A percentile compares a stretch with the other conserved stretches of the same genome.
phyloP scores from a whole-genome alignment of 2,888 invertebrate genomes.

The Mimumesa dahlbomi region DNA sequence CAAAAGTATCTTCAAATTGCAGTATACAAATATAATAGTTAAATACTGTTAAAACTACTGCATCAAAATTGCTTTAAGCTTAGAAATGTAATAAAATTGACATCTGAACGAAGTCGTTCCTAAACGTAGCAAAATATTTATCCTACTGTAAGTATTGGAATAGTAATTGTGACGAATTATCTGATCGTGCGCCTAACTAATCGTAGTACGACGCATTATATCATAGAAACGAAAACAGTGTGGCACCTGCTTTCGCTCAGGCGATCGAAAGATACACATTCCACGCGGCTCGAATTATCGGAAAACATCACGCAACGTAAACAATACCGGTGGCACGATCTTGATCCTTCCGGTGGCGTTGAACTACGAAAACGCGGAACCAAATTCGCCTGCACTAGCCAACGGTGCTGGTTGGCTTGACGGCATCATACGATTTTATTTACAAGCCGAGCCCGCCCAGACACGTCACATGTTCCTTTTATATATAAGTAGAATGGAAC shows the following conservation, averaged over 20 bases:
- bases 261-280: conserved; percentile 5
- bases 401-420: conserved; percentile 33
- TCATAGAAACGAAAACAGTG: neutral
- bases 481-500: conserved; percentile 59
- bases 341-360: neutral
- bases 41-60: too few relatives aligned
- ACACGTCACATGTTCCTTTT: conserved; percentile 28
- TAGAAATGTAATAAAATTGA: too few relatives aligned
- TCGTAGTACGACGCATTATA: too few relatives aligned
- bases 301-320: neutral
- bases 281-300: neutral
- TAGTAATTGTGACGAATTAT: neutral
- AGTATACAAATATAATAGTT: too few relatives aligned
- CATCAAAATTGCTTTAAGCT: too few relatives aligned
- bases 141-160: too few relatives aligned
- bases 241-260: neutral
- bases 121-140: too few relatives aligned
- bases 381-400: conserved; percentile 10
- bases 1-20: too few relatives aligned
- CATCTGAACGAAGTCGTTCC: too few relatives aligned
- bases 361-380: neutral
- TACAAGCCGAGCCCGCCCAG: conserved; percentile 39
- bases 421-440: conserved; percentile 66
- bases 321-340: conserved; percentile 1
- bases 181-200: neutral